Percentiles rank a stretch among this genome's conserved stretches.
Evolutionary conservation across 2,888 invertebrate species (phyloP).

Genomic region (Calameuta filiformis): DNA sequence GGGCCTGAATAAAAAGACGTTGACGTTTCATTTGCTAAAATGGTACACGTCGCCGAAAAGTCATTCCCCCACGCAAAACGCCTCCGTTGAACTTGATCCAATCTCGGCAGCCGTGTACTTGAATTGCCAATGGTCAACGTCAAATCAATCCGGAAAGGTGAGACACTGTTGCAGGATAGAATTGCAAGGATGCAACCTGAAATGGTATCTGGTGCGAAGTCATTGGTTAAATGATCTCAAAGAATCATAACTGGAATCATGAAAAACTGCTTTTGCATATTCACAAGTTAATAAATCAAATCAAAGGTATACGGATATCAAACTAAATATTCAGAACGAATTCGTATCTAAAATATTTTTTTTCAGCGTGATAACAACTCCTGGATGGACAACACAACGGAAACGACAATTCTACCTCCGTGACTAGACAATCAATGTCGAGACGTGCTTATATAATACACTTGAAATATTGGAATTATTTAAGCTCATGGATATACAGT

Average conservation of each 20-base stretch:
- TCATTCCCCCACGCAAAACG: neutral
- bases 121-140: slow-evolving; percentile 1
- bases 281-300: neutral
- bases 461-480: too few relatives aligned
- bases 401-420: neutral
- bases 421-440: too few relatives aligned
- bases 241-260: neutral
- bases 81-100: slow-evolving; percentile 6
- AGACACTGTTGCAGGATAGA: neutral
- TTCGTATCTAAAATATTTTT: neutral
- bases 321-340: neutral
- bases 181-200: neutral
- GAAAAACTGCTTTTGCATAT: neutral
- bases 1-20: neutral
- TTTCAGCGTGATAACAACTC: neutral
- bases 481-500: too few relatives aligned
- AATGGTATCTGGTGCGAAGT: neutral
- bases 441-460: too few relatives aligned
- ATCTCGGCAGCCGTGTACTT: neutral
- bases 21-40: neutral
- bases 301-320: neutral
- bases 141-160: neutral
- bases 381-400: neutral
- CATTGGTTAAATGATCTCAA: neutral
- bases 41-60: neutral